Evolutionary conservation across 2,797 vertebrate species (phyloP).

Genomic region (Coregonus sp.): DNA sequence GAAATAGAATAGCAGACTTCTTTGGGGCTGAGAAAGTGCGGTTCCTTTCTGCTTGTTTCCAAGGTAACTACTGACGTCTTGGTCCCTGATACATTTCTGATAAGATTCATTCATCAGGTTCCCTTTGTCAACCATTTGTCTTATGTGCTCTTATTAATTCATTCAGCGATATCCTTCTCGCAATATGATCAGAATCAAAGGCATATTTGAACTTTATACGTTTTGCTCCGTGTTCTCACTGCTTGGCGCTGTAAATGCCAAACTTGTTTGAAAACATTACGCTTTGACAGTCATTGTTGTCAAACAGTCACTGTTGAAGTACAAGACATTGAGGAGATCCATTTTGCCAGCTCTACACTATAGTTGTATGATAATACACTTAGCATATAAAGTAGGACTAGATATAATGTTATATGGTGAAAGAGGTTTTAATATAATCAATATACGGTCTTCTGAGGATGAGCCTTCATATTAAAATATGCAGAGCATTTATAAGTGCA

Average conservation of each 20-base stretch:
- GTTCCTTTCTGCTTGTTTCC: too few species aligned
- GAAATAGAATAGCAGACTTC: too few species aligned
- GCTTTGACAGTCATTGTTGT: constrained; percentile 13
- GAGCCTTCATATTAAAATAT: neutral
- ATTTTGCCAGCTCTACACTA: neutral
- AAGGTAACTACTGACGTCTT: too few species aligned
- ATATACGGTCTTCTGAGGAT: neutral
- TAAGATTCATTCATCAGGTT: too few species aligned
- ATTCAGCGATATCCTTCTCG: too few species aligned
- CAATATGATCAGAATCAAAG: too few species aligned
- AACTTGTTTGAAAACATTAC: constrained; percentile 1
- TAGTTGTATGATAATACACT: constrained; percentile 6
- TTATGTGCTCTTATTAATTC: too few species aligned
- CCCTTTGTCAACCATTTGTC: too few species aligned
- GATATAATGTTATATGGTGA: constrained; percentile 6
- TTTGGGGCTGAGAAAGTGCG: too few species aligned
- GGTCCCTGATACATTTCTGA: too few species aligned
- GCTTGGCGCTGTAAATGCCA: neutral
- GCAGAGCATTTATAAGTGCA: constrained; percentile 13
- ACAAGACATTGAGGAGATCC: neutral
- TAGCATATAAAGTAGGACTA: constrained; percentile 15
- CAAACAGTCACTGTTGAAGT: constrained; percentile 9
- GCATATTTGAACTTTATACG: too few species aligned
- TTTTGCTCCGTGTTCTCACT: neutral
- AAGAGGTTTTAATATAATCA: constrained; percentile 11